Evolutionary conservation across 2,888 invertebrate genomes (phyloP).

Genomic region (Temnothorax ravouxi): DNA sequence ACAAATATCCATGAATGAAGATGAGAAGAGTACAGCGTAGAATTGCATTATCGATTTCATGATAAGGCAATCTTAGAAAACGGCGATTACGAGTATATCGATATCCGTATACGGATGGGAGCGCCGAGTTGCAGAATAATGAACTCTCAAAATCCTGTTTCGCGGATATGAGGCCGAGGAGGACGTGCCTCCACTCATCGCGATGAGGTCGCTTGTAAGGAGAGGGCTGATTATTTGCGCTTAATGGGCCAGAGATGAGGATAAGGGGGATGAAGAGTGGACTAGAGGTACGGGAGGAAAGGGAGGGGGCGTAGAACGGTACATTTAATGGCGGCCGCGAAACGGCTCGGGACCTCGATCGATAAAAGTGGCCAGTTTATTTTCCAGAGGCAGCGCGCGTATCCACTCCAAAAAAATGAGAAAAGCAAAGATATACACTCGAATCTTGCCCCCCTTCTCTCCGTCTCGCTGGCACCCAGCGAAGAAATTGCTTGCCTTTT

Average conservation of each 20-base stretch:
- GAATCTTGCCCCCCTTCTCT: slow-evolving; percentile 42
- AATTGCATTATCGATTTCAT: background rate
- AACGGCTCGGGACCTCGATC: slow-evolving; percentile 73
- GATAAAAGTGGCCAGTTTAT: slow-evolving; percentile 77
- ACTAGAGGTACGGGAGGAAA: slow-evolving; percentile 15
- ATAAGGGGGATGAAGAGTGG: slow-evolving; percentile 37
- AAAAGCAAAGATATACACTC: slow-evolving; percentile 52
- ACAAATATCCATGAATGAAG: background rate
- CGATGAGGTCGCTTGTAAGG: slow-evolving; percentile 67
- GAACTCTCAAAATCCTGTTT: slow-evolving; percentile 76
- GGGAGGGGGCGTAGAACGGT: slow-evolving; percentile 55
- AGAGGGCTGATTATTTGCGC: slow-evolving; percentile 73
- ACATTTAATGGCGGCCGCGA: slow-evolving; percentile 73
- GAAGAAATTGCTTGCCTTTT: slow-evolving; percentile 74
- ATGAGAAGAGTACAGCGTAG: background rate
- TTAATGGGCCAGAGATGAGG: slow-evolving; percentile 69
- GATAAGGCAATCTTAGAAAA: slow-evolving; percentile 22
- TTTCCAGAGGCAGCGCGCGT: slow-evolving; percentile 66
- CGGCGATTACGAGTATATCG: background rate
- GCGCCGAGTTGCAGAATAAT: slow-evolving; percentile 67
- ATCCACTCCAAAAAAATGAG: slow-evolving; percentile 35
- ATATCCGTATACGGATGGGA: background rate
- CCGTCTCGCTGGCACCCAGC: slow-evolving; percentile 45
- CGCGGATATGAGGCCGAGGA: slow-evolving; percentile 70
- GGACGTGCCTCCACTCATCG: slow-evolving; percentile 67